Conservation (phyloP, 2,113 vertebrate genomes). For the Ceratotherium simum region DNA sequence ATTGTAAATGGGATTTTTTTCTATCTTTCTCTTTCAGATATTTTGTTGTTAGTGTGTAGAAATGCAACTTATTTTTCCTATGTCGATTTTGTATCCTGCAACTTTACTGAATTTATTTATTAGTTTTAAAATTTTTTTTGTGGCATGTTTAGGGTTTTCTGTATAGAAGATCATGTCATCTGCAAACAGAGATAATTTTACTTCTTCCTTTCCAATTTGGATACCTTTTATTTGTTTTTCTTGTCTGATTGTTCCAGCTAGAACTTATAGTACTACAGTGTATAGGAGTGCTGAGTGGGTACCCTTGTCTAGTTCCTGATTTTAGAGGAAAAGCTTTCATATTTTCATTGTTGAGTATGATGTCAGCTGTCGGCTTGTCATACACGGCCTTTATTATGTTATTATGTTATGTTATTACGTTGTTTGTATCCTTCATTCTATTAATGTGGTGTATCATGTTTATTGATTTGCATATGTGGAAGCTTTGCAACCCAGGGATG, state of each 20-base stretch:
- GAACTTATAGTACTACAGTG: neutral
- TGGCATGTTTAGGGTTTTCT: neutral
- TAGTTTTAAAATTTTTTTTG: neutral
- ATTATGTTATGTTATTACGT: no score
- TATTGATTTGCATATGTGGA: neutral
- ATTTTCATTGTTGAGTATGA: neutral
- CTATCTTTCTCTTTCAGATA: slow-evolving; percentile 12
- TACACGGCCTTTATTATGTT: neutral
- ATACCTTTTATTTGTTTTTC: neutral
- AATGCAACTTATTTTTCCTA: neutral
- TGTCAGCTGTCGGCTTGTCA: neutral
- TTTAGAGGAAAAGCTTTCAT: neutral
- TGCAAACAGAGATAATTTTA: neutral
- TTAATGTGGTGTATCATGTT: neutral
- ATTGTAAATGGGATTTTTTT: neutral
- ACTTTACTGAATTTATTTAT: neutral
- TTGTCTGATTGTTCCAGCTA: neutral
- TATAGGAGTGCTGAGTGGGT: neutral
- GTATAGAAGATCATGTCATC: neutral
- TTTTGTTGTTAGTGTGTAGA: neutral
- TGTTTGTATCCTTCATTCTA: neutral
- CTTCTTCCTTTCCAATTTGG: neutral
- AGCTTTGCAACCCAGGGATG: neutral
- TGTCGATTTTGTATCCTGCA: neutral
- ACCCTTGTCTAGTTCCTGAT: neutral